Base-by-base conservation (phyloP, 2,888 invertebrate genomes). In the Homarus gammarus region DNA sequence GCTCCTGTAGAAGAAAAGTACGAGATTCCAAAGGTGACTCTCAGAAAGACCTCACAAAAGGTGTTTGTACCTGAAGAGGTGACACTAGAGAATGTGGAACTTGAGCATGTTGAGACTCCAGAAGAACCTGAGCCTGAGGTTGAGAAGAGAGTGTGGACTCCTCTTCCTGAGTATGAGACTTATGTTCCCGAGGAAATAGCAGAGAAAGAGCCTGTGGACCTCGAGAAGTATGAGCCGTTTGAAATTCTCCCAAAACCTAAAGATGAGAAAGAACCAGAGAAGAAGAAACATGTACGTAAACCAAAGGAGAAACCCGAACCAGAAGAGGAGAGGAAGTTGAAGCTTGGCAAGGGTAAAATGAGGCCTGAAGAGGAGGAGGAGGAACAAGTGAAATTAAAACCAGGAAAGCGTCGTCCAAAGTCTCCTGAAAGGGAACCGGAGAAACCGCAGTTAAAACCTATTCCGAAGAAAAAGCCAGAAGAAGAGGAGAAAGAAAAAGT, bases 101-200 rank as follows among this genome's bases (percentile, higher is more conserved):
- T 75, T 22, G 56, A 79, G 1, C 70, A 84, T 72, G 91, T 91
- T 2, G 85, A 88, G 15, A 79, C 79, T 18, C 87, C 87, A 18
- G 87, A 87, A 38, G 85, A 77, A 36, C 36, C 40, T 27, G 88
- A 88, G 31, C 75, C 73, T 77, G 88, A 77, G 64, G 51, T 44
- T 49, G 88, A 88, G 61, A 88, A 88, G 51, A 82, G 88, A 27
- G 78, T 72, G 12, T 87, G 87, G 87, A 70, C 56, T 31, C 87
- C 87, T 73, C 72, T 81, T 38, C 87, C 87, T 33, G 87, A 88
- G 75, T 88, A 88, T 78, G 83, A 88, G 33, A 77, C 78, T 8
- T 88, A 88, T 64, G 77, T 51, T 61, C 83, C 88, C 36, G 83
- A 88, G 36, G 88, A 88, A 88, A 75, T 88, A 38, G 70, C 88